Base-by-base conservation (phyloP, 2,113 vertebrate genomes). In the Chionomys nivalis region DNA sequence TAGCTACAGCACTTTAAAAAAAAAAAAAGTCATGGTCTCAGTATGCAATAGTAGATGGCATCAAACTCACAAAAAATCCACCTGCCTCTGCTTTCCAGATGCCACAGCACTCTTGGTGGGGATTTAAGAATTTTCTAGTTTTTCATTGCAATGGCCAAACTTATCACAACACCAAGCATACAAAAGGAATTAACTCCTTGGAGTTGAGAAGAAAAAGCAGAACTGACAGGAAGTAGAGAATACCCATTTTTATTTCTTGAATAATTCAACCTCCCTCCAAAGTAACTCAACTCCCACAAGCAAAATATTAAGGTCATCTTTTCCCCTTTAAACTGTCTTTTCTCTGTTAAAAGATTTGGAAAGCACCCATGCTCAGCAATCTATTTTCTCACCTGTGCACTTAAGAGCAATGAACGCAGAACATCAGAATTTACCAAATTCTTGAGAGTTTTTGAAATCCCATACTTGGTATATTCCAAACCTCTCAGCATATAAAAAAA, bases 221-320 rank as follows among this genome's bases (percentile, higher is more conserved):
- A 92, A 92, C 13, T 81, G 55, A 81, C 33, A 76, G 33, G 42
- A 49, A 77, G 28, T 6, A 93, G 5, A 11, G 12, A 61, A 81
- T 55, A n/a, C 12, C 33, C 19, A 58, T 75, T 86, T 75, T 86
- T n/a, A 23, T 89, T 68, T 96, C 72, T 36, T 26, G n/a, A 78
- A 90, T 77, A 90, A 39, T 85, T 78, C 28, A 36, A 65, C 39
- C 49, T 92, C 58, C 28, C 58, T 87, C 61, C 75, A 94, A 89
- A 95, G 23, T 81, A n/a, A 26, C 52, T 61, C 36, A 82, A 39
- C 24, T 39, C 52, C 24, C 33, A 49, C 16, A 68, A 68, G 10
- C 19, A 68, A 68, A 68, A 24, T 28, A 87, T 47, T 7, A 58
- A 16, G 65, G 21, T 70, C 5, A 7, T 61, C 63, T 72, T 81